These are phyloP conservation scores for Diglossa cyanea DNA, from an alignment of 2,797 vertebrate species.

Conservation along the genomic window DNA sequence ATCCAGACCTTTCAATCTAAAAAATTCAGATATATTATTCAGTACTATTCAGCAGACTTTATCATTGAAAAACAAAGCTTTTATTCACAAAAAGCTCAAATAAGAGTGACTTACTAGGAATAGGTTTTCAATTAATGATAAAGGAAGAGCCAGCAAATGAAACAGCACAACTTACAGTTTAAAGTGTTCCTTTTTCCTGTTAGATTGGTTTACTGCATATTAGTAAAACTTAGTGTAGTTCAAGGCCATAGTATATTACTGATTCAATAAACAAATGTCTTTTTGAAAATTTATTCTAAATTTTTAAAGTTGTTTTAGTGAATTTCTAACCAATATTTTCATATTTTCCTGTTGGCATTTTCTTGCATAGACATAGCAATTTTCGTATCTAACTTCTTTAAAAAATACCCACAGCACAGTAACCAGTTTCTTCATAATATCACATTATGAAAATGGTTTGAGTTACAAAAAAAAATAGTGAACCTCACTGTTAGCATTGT, in stretches of 20 bases:
- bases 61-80: background rate
- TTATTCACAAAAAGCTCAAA: background rate
- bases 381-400: background rate
- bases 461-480: background rate
- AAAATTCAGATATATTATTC: background rate
- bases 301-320: rapidly evolving
- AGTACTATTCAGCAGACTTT: background rate
- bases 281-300: background rate
- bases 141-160: background rate
- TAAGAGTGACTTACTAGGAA: background rate
- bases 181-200: background rate
- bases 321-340: background rate
- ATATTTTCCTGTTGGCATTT: background rate
- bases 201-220: background rate
- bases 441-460: background rate
- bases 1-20: background rate
- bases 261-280: background rate
- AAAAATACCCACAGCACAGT: rapidly evolving
- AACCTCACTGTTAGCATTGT: background rate
- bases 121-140: background rate
- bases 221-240: background rate
- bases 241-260: background rate
- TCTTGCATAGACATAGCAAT: background rate
- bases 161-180: background rate
- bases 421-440: background rate